Percentiles rank a stretch among this genome's conserved stretches.
phyloP scores from a whole-genome alignment of 92 coral and sea anemone genomes.

The Zoanthus sociatus region DNA sequence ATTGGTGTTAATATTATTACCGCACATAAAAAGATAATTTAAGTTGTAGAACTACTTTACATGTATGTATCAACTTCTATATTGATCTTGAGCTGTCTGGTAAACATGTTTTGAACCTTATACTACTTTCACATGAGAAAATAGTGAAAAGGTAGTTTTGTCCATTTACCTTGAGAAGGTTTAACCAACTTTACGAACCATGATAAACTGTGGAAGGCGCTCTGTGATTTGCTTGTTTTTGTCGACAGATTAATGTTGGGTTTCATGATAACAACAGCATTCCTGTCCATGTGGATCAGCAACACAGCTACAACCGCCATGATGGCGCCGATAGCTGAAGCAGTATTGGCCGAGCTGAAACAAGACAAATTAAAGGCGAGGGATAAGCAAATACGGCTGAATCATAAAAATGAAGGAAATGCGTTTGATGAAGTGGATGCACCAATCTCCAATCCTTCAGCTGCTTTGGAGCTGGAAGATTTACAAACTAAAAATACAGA shows the following conservation, averaged over 20 bases:
- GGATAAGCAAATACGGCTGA: not conserved
- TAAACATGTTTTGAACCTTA: too few species aligned
- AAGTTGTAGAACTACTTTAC: too few species aligned
- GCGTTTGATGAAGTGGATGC: constrained; percentile 20
- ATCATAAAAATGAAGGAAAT: constrained; percentile 19
- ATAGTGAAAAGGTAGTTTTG: too few species aligned
- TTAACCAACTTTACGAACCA: too few species aligned
- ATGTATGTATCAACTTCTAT: too few species aligned
- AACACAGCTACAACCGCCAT: constrained; percentile 88
- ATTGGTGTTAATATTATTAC: too few species aligned
- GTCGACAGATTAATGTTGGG: constrained; percentile 69
- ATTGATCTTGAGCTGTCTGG: too few species aligned
- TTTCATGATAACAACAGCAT: constrained; percentile 77
- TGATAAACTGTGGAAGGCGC: too few species aligned
- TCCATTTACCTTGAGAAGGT: too few species aligned
- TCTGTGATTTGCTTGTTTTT: too few species aligned
- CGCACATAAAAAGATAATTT: too few species aligned
- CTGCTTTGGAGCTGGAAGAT: constrained; percentile 26
- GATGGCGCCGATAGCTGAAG: constrained; percentile 88
- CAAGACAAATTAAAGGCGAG: constrained; percentile 49
- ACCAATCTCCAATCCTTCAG: not conserved
- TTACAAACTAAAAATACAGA: not conserved
- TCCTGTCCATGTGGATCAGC: constrained; percentile 87
- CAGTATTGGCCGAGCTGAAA: constrained; percentile 71
- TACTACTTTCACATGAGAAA: too few species aligned